Evolutionary conservation across 2,888 invertebrate species (phyloP), one percentile per base, ranked within the genome.

Genomic region (Malachius bipustulatus): DNA sequence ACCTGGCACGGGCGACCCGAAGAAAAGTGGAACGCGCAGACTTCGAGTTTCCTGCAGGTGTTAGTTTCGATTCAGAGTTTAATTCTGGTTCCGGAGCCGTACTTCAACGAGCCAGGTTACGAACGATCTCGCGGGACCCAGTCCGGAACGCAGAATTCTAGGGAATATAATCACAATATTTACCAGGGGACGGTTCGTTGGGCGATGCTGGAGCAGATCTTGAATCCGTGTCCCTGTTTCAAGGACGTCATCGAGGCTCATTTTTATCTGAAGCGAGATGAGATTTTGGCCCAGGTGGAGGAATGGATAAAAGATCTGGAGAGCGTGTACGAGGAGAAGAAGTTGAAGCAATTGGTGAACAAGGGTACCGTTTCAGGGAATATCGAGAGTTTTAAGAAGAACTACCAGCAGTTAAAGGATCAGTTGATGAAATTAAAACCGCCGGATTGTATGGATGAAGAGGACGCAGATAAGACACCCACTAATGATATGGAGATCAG

Each of bases 1-100:
- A 94, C 93, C 2, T 94, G 93, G 93, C 91, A 93, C 62, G 93
- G 93, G 4, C 70, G 91, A 35, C 93, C 93, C 14, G 93, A 93
- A 65, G 94, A 94, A 65, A 90, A 91, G 62, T 94, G 93, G 93
- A 93, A 90, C 65, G 82, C 91, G 41, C 88, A 90, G 60, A 93
- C 91, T 0, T 91, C 90, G 29, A 90, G 89, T 60, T 90, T 94
- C 57, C 70, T 93, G 41, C 83, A 84, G 80, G 89, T 91, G 42
- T 70, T 91, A 54, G 90, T 91, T 26, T 90, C 90, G 10, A 90
- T 91, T 58, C 90, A 91, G 65, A 88, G 88, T 29, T 67, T 91
- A 52, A 91, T 91, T 61, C 69, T 91, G 51, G 90, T 90, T 33
- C 82, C 88, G 35, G 90, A 91, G 65, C 90, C 90, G 36, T 91